Conservation (phyloP, 2,888 invertebrate genomes). For the Nezara viridula region DNA sequence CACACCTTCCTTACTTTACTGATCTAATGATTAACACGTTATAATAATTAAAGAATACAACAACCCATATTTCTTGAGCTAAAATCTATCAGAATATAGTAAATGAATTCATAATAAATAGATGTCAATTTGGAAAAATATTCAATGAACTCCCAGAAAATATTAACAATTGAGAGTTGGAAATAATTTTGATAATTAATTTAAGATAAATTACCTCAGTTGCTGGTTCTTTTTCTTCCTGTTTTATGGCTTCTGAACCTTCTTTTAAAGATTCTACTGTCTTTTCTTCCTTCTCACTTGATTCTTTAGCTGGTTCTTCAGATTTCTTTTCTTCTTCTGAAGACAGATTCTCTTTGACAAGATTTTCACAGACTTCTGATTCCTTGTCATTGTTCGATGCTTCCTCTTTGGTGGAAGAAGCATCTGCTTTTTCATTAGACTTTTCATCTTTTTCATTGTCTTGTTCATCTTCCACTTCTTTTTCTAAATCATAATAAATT, state of each 20-base stretch:
- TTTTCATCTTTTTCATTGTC: constrained; percentile 58
- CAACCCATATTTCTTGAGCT: no score
- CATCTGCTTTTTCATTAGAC: constrained; percentile 51
- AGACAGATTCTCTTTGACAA: neutral
- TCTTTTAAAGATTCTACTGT: constrained; percentile 24
- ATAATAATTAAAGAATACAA: no score
- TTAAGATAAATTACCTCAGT: neutral
- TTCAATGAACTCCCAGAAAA: no score
- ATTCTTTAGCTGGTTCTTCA: constrained; percentile 45
- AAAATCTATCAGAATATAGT: neutral
- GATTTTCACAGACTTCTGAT: neutral
- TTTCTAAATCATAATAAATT: constrained; percentile 57
- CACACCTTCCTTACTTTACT: no score
- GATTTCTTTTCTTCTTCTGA: constrained; percentile 57
- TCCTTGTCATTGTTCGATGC: neutral
- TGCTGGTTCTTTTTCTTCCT: neutral
- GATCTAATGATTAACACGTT: no score
- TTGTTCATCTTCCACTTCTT: constrained; percentile 63
- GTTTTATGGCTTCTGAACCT: neutral
- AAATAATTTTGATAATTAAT: neutral
- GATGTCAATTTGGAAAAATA: neutral
- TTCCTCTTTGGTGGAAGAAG: neutral
- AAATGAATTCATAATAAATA: neutral
- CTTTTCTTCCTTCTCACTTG: constrained; percentile 57
- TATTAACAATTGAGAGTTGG: no score